Evolutionary conservation across 2,888 invertebrate genomes (phyloP).

Genomic region (Cinara cedri): DNA sequence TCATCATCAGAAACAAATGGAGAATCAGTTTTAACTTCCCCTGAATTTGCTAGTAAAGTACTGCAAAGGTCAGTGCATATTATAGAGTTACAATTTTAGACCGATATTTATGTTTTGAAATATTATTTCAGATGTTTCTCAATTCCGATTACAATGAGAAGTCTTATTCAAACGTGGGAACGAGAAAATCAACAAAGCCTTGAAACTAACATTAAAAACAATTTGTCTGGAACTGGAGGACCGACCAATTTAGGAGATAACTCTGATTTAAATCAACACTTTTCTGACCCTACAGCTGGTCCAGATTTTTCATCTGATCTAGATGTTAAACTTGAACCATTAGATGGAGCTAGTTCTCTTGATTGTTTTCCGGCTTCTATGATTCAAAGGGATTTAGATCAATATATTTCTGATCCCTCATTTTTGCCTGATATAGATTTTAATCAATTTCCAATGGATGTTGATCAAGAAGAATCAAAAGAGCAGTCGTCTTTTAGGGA

Average conservation of each 20-base stretch:
- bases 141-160: conserved; percentile 88
- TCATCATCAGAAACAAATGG: conserved; percentile 66
- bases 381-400: conserved; percentile 49
- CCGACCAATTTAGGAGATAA: conserved; percentile 48
- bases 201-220: conserved; percentile 41
- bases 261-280: conserved; percentile 48
- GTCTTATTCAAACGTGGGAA: conserved; percentile 86
- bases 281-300: conserved; percentile 45
- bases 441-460: conserved; percentile 55
- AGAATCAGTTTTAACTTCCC: conserved; percentile 62
- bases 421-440: conserved; percentile 53
- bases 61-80: conserved; percentile 72
- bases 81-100: conserved; percentile 3
- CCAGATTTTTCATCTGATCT: conserved; percentile 54
- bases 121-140: conserved; percentile 72
- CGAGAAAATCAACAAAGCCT: conserved; percentile 66
- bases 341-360: conserved; percentile 47
- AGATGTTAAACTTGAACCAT: conserved; percentile 51
- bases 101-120: conserved; percentile 1
- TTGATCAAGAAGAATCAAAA: conserved; percentile 54
- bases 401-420: conserved; percentile 50
- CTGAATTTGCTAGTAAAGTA: conserved; percentile 71
- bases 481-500: conserved; percentile 57
- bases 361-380: conserved; percentile 54
- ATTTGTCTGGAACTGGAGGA: conserved; percentile 53